Percentiles rank a stretch among this genome's conserved stretches.
These are phyloP conservation scores for Pipa parva DNA, from an alignment of 2,113 vertebrate genomes.

Conservation along the genomic window DNA sequence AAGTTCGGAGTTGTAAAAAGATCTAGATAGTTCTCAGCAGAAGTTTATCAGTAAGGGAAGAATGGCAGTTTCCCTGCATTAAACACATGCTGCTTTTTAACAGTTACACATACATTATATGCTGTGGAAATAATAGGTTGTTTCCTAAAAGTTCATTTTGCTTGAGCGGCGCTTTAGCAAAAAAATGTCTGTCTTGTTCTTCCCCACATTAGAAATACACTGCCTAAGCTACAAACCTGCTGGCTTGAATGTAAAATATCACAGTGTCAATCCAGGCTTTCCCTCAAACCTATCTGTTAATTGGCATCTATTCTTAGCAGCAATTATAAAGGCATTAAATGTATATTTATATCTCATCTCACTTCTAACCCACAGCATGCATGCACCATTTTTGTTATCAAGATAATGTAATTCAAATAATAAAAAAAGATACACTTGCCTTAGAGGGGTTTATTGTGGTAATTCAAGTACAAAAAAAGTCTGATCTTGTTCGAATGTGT, in stretches of 20 bases:
- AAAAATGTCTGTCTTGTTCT: constrained; percentile 1
- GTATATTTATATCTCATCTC: constrained; percentile 31
- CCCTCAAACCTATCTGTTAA: constrained; percentile 24
- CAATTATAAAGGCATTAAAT: constrained; percentile 37
- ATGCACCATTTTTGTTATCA: constrained; percentile 8
- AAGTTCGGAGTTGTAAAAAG: too few species aligned
- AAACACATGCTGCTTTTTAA: background rate
- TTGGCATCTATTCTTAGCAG: constrained; percentile 33
- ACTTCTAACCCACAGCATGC: constrained; percentile 7
- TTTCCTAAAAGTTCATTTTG: background rate
- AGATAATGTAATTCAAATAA: constrained; percentile 34
- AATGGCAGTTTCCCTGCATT: too few species aligned
- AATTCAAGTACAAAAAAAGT: constrained; percentile 36
- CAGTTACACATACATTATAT: background rate
- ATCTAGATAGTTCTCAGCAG: too few species aligned
- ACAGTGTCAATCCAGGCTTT: background rate
- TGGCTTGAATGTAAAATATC: constrained; percentile 8
- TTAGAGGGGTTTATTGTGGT: constrained; percentile 35
- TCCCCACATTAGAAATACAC: background rate
- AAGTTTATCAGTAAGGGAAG: too few species aligned
- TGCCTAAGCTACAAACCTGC: background rate
- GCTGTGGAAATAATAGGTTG: background rate
- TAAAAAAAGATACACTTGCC: constrained; percentile 26
- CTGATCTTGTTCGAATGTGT: constrained; percentile 1
- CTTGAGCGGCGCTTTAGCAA: background rate